phyloP scores from a whole-genome alignment of 2,888 invertebrate species.

The Hirtodrosophila confusa region DNA sequence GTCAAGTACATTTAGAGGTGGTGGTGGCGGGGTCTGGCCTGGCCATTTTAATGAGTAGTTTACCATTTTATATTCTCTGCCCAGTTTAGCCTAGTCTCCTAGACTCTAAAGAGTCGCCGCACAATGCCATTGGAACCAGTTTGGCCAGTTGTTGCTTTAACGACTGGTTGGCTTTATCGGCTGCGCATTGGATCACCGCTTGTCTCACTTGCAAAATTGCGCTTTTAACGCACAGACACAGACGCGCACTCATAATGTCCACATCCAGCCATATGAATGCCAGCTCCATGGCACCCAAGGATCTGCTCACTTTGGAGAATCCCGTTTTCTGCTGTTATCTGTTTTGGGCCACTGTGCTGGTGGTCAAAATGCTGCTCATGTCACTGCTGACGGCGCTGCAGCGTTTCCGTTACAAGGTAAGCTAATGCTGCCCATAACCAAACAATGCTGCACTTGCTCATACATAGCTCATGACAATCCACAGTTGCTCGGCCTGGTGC shows the following conservation, averaged over 20 bases:
- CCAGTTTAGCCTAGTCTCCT: conserved; percentile 12
- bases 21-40: too few species aligned
- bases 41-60: conserved; percentile 23
- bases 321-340: conserved; percentile 83
- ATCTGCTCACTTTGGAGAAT: conserved; percentile 80
- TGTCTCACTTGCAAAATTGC: conserved; percentile 29
- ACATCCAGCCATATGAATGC: conserved; percentile 11
- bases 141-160: conserved; percentile 16
- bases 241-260: conserved; percentile 9
- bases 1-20: conserved; percentile 56
- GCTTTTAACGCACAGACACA: conserved; percentile 23
- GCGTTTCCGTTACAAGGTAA: conserved; percentile 83
- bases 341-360: conserved; percentile 83
- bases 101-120: not conserved
- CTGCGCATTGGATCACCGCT: conserved; percentile 1
- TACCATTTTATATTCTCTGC: conserved; percentile 10
- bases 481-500: conserved; percentile 73
- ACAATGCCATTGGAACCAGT: conserved; percentile 55
- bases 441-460: conserved; percentile 14
- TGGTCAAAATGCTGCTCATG: conserved; percentile 84
- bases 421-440: conserved; percentile 1
- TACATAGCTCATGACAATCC: conserved; percentile 26
- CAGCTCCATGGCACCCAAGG: conserved; percentile 13
- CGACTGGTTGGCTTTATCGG: not conserved
- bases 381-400: conserved; percentile 83